A percentile compares a stretch with the other conserved stretches of the same genome.
phyloP scores from a whole-genome alignment of 1,140 invertebrate species.

The Leptopilina clavipes region DNA sequence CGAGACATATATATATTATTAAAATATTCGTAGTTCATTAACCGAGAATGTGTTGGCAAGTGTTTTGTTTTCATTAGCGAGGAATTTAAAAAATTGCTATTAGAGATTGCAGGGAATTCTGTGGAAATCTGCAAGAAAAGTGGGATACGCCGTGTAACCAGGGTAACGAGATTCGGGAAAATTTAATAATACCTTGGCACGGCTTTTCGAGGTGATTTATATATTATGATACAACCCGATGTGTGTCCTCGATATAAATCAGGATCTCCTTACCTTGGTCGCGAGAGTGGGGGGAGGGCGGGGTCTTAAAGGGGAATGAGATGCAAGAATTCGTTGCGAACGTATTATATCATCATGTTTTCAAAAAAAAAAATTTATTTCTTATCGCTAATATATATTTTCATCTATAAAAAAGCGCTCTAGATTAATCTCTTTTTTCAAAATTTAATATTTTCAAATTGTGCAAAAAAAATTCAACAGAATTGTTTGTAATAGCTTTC shows the following conservation, averaged over 20 bases:
- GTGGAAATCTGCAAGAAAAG: constrained; percentile 22
- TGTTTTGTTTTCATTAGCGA: constrained; percentile 2
- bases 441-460: not conserved
- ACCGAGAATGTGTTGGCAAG: not conserved
- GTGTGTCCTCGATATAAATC: constrained; percentile 56
- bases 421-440: not conserved
- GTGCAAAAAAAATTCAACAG: not conserved
- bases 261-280: constrained; percentile 56
- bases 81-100: constrained; percentile 16
- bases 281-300: not conserved
- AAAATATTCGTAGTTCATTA: not conserved
- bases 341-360: constrained; percentile 20
- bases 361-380: not conserved
- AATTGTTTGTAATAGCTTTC: no score
- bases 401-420: not conserved
- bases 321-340: constrained; percentile 13
- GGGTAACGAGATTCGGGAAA: constrained; percentile 25
- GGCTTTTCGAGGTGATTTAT: constrained; percentile 49
- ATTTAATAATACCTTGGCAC: constrained; percentile 30
- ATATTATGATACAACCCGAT: constrained; percentile 50
- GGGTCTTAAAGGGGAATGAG: constrained; percentile 8
- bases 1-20: no score
- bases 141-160: constrained; percentile 9
- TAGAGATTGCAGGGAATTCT: not conserved
- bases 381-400: not conserved